phyloP scores from a whole-genome alignment of 2,113 vertebrate species.

The Dasyurus viverrinus region DNA sequence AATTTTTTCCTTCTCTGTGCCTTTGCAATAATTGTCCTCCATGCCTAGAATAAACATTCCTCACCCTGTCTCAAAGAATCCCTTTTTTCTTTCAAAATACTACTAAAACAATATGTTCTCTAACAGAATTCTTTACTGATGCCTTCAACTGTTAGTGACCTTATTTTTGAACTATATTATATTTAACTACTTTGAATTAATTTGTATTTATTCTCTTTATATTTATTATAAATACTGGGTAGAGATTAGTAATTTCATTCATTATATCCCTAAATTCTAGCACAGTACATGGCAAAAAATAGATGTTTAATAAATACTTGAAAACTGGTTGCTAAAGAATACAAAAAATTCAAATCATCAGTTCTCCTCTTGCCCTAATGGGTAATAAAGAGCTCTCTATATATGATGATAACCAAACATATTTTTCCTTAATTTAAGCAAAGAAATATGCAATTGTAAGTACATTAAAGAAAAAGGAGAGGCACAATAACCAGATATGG shows the following conservation, averaged over 20 bases:
- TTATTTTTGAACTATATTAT: neutral
- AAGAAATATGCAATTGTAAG: neutral
- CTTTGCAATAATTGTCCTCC: neutral
- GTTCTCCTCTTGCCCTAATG: neutral
- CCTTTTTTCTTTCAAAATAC: neutral
- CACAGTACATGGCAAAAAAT: neutral
- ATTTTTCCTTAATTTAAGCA: neutral
- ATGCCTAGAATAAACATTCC: neutral
- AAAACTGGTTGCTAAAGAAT: neutral
- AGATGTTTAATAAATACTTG: too few relatives aligned
- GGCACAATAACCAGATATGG: neutral
- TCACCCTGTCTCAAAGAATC: neutral
- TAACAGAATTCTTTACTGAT: neutral
- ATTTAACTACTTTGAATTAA: neutral
- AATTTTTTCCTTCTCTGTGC: too few relatives aligned
- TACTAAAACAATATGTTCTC: neutral
- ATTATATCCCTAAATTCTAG: neutral
- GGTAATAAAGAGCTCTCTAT: neutral
- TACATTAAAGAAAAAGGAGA: neutral
- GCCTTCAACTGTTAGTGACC: neutral
- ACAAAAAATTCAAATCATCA: neutral
- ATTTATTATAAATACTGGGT: neutral
- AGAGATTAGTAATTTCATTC: neutral
- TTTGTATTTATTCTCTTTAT: neutral
- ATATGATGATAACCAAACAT: neutral